These are phyloP conservation scores for Apodemia mormo DNA, from an alignment of 2,888 invertebrate genomes.

Conservation along the genomic window DNA sequence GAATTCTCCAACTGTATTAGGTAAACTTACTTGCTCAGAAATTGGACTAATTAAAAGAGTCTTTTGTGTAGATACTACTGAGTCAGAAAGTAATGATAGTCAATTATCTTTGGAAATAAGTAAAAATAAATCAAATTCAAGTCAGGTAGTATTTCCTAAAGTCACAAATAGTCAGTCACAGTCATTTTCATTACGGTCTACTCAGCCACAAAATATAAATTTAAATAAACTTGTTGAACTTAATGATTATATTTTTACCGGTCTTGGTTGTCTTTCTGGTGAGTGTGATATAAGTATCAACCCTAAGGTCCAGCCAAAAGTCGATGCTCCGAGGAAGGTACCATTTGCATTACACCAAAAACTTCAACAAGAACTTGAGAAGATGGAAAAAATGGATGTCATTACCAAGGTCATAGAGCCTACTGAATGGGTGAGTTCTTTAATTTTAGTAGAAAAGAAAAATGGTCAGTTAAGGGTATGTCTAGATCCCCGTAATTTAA, in stretches of 20 bases:
- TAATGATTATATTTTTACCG: slow-evolving; percentile 30
- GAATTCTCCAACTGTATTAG: slow-evolving; percentile 33
- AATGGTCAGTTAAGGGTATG: slow-evolving; percentile 36
- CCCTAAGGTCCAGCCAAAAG: slow-evolving; percentile 31
- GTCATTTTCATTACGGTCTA: slow-evolving; percentile 20
- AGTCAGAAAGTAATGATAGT: slow-evolving; percentile 8
- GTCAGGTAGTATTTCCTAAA: neutral
- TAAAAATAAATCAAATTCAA: slow-evolving; percentile 10
- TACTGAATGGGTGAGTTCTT: slow-evolving; percentile 34
- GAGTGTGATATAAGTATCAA: slow-evolving; percentile 32
- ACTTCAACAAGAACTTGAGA: slow-evolving; percentile 24
- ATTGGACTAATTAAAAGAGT: slow-evolving; percentile 33
- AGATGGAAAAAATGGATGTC: slow-evolving; percentile 36
- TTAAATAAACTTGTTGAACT: slow-evolving; percentile 29
- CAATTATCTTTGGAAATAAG: slow-evolving; percentile 15
- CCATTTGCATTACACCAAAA: slow-evolving; percentile 34
- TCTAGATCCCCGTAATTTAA: slow-evolving; percentile 33
- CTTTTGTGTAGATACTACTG: slow-evolving; percentile 23
- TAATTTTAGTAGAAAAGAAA: slow-evolving; percentile 11
- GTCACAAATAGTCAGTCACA: slow-evolving; percentile 27
- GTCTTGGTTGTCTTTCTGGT: slow-evolving; percentile 36
- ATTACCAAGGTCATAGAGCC: slow-evolving; percentile 35
- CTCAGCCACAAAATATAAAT: slow-evolving; percentile 20
- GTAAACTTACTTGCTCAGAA: slow-evolving; percentile 33
- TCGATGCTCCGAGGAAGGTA: slow-evolving; percentile 35